Percentiles rank a stretch among this genome's conserved stretches.
These are phyloP conservation scores for Clostera curtula DNA, from an alignment of 2,888 invertebrate genomes.

Conservation along the genomic window DNA sequence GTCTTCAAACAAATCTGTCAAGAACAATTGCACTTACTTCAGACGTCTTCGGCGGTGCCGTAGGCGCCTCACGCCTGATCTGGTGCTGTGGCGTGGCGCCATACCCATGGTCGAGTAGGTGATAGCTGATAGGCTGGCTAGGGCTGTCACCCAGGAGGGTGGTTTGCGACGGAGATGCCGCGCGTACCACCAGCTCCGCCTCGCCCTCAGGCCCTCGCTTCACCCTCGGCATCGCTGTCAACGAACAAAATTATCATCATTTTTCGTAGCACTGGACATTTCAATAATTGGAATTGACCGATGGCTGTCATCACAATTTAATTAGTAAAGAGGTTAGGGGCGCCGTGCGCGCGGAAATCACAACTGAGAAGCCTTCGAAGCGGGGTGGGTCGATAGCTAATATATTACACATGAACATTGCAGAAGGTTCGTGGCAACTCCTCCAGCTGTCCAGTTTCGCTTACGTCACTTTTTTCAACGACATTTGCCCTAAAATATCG, in stretches of 20 bases:
- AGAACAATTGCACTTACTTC: constrained; percentile 67
- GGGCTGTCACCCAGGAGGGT: constrained; percentile 69
- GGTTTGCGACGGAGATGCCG: constrained; percentile 73
- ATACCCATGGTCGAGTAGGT: constrained; percentile 90
- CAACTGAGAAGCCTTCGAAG: constrained; percentile 59
- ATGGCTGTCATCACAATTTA: constrained; percentile 56
- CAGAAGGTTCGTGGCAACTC: constrained; percentile 31
- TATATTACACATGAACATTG: constrained; percentile 39
- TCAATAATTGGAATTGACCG: constrained; percentile 23
- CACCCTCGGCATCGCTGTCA: constrained; percentile 76
- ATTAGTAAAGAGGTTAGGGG: constrained; percentile 72
- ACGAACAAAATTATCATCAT: constrained; percentile 27
- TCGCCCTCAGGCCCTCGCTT: constrained; percentile 73
- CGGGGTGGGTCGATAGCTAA: constrained; percentile 62
- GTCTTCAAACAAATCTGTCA: too few species aligned
- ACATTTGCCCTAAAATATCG: constrained; percentile 60
- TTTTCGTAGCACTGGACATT: constrained; percentile 18
- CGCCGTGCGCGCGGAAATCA: constrained; percentile 70
- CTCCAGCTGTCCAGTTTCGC: constrained; percentile 50
- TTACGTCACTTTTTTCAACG: constrained; percentile 64
- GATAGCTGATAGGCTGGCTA: constrained; percentile 78
- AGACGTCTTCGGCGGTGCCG: constrained; percentile 73
- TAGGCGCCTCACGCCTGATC: constrained; percentile 73
- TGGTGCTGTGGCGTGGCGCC: constrained; percentile 86
- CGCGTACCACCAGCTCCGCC: constrained; percentile 67